Evolutionary conservation across 2,888 invertebrate genomes (phyloP), one percentile per base, ranked within the genome.

Genomic region (Plagodis pulveraria): DNA sequence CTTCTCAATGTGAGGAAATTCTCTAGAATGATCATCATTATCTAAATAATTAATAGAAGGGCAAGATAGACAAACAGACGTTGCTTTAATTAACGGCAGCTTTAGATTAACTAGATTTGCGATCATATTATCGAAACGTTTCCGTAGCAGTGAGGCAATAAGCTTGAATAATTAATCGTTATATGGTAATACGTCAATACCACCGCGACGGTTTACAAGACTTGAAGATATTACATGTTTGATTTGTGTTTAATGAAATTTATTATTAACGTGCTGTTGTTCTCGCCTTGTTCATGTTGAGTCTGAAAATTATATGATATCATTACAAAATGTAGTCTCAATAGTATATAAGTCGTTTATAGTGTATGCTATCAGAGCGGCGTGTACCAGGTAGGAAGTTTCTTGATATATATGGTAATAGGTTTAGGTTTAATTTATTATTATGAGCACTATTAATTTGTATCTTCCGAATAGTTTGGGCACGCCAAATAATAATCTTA

Each of bases 101-200:
- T 67, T 70, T 68, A 63, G 71, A 73, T 65, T 61, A 65, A 64
- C 58, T 61, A 73, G 69, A 67, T 72, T 70, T 70, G 58, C 68
- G 63, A 66, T 70, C 72, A 72, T 73, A 76, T 75, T 77, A 80
- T 81, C 74, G 69, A 65, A 71, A 75, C 72, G 71, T 74, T 73
- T 73, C 76, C 75, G 72, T 62, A 52, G 64, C 59, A 59, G 62
- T 66, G 65, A 69, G 70, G 72, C 72, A 72, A 77, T 78, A 74
- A 73, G 71, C 73, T 66, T 78, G 75, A 75, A 81, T 80, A 78
- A 78, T 80, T 78, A 77, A 81, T 73, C 66, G 67, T 72, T 66
- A 71, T 74, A 78, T 75, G 75, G 73, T 73, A 72, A 76, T 74
- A 70, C 62, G 70, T 72, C 72, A 70, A 74, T 74, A 72, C 48